Conservation (phyloP, 2,888 invertebrate species). For the Scaptomyza tumidula region DNA sequence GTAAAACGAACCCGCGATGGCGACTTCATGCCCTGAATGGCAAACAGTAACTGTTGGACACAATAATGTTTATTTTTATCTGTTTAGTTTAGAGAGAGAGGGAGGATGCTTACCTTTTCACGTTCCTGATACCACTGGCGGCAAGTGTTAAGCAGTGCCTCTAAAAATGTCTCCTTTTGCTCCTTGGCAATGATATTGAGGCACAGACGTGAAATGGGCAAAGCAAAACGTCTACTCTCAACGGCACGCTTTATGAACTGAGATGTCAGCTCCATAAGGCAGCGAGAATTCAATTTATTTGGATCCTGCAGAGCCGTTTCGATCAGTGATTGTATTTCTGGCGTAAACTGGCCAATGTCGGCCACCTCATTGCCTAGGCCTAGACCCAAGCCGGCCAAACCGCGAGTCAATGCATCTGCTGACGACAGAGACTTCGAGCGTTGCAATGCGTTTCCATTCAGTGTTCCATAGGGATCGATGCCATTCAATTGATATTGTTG, state of each 20-base stretch:
- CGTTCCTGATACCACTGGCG: constrained; percentile 96
- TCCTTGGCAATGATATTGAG: constrained; percentile 95
- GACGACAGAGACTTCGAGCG: constrained; percentile 93
- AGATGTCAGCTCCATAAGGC: constrained; percentile 93
- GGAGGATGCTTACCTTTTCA: constrained; percentile 86
- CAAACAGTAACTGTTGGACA: constrained; percentile 81
- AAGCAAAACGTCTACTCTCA: constrained; percentile 90
- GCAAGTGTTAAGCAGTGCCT: constrained; percentile 94
- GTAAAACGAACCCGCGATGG: constrained; percentile 88
- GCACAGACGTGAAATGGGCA: constrained; percentile 93
- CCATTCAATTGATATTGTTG: constrained; percentile 60
- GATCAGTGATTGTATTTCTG: constrained; percentile 90
- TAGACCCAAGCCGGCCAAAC: constrained; percentile 88
- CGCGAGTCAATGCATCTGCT: constrained; percentile 89
- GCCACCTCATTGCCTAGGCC: constrained; percentile 89
- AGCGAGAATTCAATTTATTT: constrained; percentile 89
- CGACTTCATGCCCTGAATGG: constrained; percentile 86
- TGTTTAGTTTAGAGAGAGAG: not conserved
- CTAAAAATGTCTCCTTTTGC: constrained; percentile 94
- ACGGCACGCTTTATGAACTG: constrained; percentile 92
- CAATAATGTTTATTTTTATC: too few relatives aligned
- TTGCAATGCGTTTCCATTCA: constrained; percentile 86
- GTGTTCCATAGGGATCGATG: constrained; percentile 70
- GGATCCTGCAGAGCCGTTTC: constrained; percentile 93
- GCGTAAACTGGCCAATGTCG: constrained; percentile 90